Conservation (phyloP, 2,888 invertebrate genomes). For the Amaurobius ferox region DNA sequence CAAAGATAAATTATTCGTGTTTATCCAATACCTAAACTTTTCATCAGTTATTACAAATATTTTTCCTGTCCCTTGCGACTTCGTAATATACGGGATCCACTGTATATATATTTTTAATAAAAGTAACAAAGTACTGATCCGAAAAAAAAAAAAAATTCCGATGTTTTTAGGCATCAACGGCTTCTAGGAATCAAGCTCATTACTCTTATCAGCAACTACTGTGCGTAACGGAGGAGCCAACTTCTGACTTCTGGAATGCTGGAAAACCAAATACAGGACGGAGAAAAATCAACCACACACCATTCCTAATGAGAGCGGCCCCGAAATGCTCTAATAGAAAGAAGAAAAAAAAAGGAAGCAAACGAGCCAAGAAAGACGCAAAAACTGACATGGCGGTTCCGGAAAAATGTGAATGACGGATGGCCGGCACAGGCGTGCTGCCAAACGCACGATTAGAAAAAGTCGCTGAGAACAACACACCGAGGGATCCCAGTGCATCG, state of each 20-base stretch:
- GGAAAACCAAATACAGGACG: neutral
- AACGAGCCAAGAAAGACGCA: conserved; percentile 11
- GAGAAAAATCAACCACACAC: neutral
- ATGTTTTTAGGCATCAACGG: no score
- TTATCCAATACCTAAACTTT: no score
- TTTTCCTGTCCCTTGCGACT: no score
- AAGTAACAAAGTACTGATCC: no score
- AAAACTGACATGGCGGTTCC: conserved; percentile 4
- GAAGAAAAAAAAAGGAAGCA: neutral
- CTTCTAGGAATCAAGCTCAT: neutral
- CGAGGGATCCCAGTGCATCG: no score
- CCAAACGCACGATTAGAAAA: neutral
- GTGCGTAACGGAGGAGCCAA: conserved; percentile 13
- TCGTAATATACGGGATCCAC: no score
- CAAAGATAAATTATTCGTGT: no score
- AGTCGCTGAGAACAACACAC: no score
- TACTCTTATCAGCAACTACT: conserved; percentile 3
- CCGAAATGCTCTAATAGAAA: no score
- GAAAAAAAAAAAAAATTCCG: no score
- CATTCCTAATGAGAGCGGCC: neutral
- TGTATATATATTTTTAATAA: no score
- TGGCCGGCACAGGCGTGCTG: neutral
- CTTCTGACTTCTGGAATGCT: conserved; percentile 28
- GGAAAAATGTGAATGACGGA: neutral
- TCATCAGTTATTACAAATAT: no score